Conservation (phyloP, 2,888 invertebrate species). For the Spatulosminthurus flaviceps region DNA sequence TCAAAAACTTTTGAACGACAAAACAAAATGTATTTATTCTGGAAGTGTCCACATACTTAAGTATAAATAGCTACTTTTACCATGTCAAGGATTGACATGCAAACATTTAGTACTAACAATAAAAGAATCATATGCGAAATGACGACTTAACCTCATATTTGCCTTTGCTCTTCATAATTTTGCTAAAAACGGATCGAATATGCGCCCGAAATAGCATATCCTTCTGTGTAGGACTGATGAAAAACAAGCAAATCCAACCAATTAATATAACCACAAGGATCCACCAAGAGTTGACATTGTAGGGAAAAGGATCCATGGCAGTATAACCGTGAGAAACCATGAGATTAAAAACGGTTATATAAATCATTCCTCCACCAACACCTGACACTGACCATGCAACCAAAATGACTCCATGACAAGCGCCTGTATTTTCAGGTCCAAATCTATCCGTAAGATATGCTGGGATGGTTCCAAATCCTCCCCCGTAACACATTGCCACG, state of each 20-base stretch:
- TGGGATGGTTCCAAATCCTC: slow-evolving; percentile 45
- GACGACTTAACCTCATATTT: no score
- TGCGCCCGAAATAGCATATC: slow-evolving; percentile 34
- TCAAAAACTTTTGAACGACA: no score
- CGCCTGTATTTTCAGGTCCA: slow-evolving; percentile 57
- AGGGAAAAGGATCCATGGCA: slow-evolving; percentile 51
- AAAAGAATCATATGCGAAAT: no score
- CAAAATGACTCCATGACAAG: slow-evolving; percentile 57
- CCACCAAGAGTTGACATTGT: slow-evolving; percentile 61
- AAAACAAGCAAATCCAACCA: slow-evolving; percentile 53
- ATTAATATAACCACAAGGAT: slow-evolving; percentile 52
- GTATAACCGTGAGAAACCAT: slow-evolving; percentile 27
- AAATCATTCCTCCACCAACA: slow-evolving; percentile 57
- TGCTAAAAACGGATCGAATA: no score
- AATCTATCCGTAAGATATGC: slow-evolving; percentile 49
- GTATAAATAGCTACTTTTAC: no score
- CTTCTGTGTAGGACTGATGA: slow-evolving; percentile 52
- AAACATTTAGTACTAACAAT: no score
- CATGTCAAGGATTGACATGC: no score
- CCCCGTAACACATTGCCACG: slow-evolving; percentile 48
- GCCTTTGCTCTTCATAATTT: no score
- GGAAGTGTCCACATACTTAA: no score
- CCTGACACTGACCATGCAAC: slow-evolving; percentile 60
- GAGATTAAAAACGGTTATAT: slow-evolving; percentile 53
- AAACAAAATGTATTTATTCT: no score